These are phyloP conservation scores for Acomys russatus DNA, from an alignment of 2,797 vertebrate genomes.

Conservation along the genomic window DNA sequence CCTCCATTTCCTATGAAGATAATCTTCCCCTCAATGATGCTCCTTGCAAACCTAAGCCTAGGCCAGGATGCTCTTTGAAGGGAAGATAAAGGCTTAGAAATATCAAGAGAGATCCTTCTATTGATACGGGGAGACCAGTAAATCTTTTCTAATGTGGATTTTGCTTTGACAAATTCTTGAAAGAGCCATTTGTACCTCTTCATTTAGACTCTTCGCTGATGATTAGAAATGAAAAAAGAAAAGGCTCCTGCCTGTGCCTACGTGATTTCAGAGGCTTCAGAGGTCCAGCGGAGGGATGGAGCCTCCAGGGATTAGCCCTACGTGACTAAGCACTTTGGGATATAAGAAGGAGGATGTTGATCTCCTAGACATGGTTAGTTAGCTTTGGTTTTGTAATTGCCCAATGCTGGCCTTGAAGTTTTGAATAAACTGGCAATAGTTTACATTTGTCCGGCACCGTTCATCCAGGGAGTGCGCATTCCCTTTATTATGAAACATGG, in stretches of 20 bases:
- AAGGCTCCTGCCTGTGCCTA: conserved; percentile 13
- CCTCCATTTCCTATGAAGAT: conserved; percentile 62
- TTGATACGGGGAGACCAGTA: conserved; percentile 65
- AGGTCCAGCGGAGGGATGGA: conserved; percentile 1
- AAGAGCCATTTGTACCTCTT: conserved; percentile 74
- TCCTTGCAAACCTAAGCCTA: conserved; percentile 61
- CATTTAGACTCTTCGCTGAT: conserved; percentile 67
- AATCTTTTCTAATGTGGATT: conserved; percentile 72
- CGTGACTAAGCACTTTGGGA: conserved; percentile 55
- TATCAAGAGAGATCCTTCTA: conserved; percentile 75
- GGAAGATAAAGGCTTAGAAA: conserved; percentile 72
- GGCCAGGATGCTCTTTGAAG: conserved; percentile 71
- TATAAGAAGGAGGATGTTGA: conserved; percentile 69
- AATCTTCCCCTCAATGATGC: conserved; percentile 43
- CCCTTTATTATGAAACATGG: conserved; percentile 65
- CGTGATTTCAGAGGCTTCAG: neutral
- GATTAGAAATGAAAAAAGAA: conserved; percentile 50
- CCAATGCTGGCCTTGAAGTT: conserved; percentile 79
- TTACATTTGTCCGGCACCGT: conserved; percentile 72
- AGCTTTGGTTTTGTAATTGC: conserved; percentile 79
- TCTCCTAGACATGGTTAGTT: conserved; percentile 72
- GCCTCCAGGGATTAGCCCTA: conserved; percentile 45
- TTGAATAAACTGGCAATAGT: conserved; percentile 79
- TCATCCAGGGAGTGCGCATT: conserved; percentile 62
- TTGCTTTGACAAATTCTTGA: conserved; percentile 75